Conservation (phyloP, 92 coral and sea anemone species). For the Porites divaricata region DNA sequence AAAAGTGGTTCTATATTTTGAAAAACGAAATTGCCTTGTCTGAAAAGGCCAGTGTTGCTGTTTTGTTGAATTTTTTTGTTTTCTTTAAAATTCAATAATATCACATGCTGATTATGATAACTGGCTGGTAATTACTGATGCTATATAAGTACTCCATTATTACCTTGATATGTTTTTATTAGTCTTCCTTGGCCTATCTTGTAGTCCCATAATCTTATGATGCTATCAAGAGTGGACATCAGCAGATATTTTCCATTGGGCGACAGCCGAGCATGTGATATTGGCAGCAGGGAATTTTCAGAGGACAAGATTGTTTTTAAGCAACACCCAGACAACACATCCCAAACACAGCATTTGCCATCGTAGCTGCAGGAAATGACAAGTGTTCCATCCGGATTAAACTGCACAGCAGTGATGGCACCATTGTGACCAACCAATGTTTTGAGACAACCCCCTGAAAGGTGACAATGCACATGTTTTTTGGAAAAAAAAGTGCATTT, state of each 20-base stretch:
- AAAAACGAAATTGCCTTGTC: too few relatives aligned
- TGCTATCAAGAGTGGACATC: slow-evolving; percentile 63
- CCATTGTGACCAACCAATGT: slow-evolving; percentile 63
- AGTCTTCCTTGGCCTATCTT: slow-evolving; percentile 69
- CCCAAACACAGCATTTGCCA: slow-evolving; percentile 65
- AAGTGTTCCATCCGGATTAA: slow-evolving; percentile 54
- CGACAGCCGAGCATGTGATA: slow-evolving; percentile 69
- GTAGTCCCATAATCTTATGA: slow-evolving; percentile 66
- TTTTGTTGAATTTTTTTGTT: too few relatives aligned
- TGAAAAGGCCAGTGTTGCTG: too few relatives aligned
- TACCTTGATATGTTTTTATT: slow-evolving; percentile 61
- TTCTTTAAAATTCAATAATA: too few relatives aligned
- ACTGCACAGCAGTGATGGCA: slow-evolving; percentile 58
- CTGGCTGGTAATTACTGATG: too few relatives aligned
- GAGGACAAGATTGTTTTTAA: slow-evolving; percentile 39
- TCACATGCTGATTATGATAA: too few relatives aligned
- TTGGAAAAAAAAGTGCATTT: not conserved
- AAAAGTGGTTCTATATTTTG: too few relatives aligned
- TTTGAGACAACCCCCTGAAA: slow-evolving; percentile 56
- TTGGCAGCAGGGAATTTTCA: slow-evolving; percentile 2
- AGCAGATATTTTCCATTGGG: slow-evolving; percentile 74
- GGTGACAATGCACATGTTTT: not conserved
- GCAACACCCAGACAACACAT: slow-evolving; percentile 57
- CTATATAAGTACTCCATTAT: not conserved
- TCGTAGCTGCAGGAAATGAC: slow-evolving; percentile 59